Evolutionary conservation across 1,140 invertebrate species (phyloP).

Genomic region (Neodiprion virginianus): DNA sequence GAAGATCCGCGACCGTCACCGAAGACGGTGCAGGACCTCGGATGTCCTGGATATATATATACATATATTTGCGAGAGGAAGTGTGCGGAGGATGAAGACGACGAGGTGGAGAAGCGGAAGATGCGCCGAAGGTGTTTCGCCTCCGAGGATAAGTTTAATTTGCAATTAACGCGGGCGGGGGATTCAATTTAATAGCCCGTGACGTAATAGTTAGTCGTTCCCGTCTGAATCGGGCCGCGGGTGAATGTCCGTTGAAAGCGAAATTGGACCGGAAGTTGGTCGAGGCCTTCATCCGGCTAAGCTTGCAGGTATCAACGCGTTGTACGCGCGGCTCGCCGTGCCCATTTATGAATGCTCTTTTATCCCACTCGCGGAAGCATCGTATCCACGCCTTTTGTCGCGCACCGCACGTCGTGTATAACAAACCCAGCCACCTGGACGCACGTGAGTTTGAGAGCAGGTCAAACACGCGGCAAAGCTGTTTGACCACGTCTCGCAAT

Average conservation of each 20-base stretch:
- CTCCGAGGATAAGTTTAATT: conserved; percentile 3
- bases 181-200: conserved; percentile 4
- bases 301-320: too few species aligned
- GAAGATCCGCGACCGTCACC: too few species aligned
- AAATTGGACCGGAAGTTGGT: neutral
- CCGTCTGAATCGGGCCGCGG: neutral
- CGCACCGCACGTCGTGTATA: too few species aligned
- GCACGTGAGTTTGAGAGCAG: too few species aligned
- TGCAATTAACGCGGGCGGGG: neutral
- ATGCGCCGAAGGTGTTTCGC: neutral
- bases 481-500: too few species aligned
- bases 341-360: neutral
- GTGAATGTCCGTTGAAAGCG: conserved; percentile 1
- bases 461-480: too few species aligned
- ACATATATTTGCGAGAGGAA: too few species aligned
- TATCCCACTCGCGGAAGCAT: neutral
- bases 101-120: too few species aligned
- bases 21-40: too few species aligned
- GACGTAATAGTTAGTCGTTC: neutral
- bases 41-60: too few species aligned
- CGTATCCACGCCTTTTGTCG: neutral
- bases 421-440: too few species aligned
- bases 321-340: neutral
- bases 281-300: neutral
- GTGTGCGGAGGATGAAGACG: too few species aligned